phyloP scores from a whole-genome alignment of 2,888 invertebrate species.

The Anthoptus insignis region DNA sequence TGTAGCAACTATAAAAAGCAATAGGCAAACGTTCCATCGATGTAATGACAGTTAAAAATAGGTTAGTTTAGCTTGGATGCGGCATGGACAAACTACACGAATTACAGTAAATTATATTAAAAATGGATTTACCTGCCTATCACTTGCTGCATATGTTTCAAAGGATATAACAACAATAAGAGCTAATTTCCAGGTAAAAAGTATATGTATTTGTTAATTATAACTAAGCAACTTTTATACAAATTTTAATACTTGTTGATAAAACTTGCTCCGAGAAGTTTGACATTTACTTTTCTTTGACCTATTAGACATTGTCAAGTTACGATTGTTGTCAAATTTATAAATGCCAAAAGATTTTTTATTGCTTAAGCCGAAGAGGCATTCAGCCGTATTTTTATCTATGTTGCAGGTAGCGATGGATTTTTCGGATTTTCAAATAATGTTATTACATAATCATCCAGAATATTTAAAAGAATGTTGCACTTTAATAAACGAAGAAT shows the following conservation, averaged over 20 bases:
- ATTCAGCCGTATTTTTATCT: background rate
- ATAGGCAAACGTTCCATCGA: background rate
- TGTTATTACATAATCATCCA: slow-evolving; percentile 91
- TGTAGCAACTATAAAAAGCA: slow-evolving; percentile 21
- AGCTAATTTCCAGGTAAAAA: slow-evolving; percentile 11
- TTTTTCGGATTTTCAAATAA: slow-evolving; percentile 74
- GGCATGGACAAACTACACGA: slow-evolving; percentile 48
- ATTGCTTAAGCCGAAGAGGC: too few relatives aligned
- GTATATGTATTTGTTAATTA: slow-evolving; percentile 2
- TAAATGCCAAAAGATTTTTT: background rate
- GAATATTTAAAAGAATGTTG: slow-evolving; percentile 91
- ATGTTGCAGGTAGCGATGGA: slow-evolving; percentile 60
- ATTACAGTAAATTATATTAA: slow-evolving; percentile 44
- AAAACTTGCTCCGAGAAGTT: too few relatives aligned
- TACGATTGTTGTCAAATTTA: too few relatives aligned
- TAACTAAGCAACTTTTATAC: too few relatives aligned
- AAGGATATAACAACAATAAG: slow-evolving; percentile 12
- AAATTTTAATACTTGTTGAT: too few relatives aligned
- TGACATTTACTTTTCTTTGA: slow-evolving; percentile 7
- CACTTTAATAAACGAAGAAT: slow-evolving; percentile 94
- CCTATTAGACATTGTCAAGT: too few relatives aligned
- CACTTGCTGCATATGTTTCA: slow-evolving; percentile 10
- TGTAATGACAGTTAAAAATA: slow-evolving; percentile 70
- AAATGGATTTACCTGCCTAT: slow-evolving; percentile 51
- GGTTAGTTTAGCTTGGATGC: slow-evolving; percentile 63